Percentiles rank a stretch among this genome's conserved stretches.
These are phyloP conservation scores for Cephus runcator DNA, from an alignment of 2,888 invertebrate genomes.

Conservation along the genomic window DNA sequence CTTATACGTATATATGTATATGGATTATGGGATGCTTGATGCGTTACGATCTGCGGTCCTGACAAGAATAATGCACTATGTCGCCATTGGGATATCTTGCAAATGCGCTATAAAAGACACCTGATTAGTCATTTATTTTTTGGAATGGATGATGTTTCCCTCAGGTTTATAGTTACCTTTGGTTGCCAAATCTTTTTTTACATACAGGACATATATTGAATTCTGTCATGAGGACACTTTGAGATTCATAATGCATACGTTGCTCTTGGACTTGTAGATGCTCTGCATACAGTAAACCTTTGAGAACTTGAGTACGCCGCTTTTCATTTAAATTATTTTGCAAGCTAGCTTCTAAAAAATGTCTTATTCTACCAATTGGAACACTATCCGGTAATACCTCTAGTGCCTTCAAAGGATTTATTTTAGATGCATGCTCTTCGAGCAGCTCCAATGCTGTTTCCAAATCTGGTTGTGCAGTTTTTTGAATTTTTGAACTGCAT, in stretches of 20 bases:
- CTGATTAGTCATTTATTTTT: neutral
- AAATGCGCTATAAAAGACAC: conserved; percentile 78
- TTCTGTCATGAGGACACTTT: conserved; percentile 86
- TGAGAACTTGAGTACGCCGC: conserved; percentile 81
- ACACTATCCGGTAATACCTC: conserved; percentile 85
- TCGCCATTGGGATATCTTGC: conserved; percentile 92
- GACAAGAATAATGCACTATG: conserved; percentile 93
- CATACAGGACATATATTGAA: conserved; percentile 91
- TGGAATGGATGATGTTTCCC: neutral
- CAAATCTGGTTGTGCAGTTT: conserved; percentile 78
- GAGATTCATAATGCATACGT: conserved; percentile 83
- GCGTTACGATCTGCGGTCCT: conserved; percentile 66
- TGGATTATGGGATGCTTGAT: neutral
- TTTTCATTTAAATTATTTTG: conserved; percentile 80
- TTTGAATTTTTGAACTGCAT: conserved; percentile 60
- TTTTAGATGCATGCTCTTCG: conserved; percentile 84
- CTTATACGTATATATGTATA: neutral
- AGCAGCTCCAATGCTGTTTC: conserved; percentile 83
- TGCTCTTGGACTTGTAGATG: conserved; percentile 86
- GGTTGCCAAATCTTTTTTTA: conserved; percentile 92
- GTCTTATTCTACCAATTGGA: conserved; percentile 79
- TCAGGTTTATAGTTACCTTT: conserved; percentile 71
- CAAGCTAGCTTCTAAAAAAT: conserved; percentile 82
- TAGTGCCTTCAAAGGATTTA: conserved; percentile 84
- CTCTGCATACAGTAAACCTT: conserved; percentile 86